Evolutionary conservation across 2,113 vertebrate genomes (phyloP), one percentile per base, ranked within the genome.

Genomic region (Rhadina sibilatrix): DNA sequence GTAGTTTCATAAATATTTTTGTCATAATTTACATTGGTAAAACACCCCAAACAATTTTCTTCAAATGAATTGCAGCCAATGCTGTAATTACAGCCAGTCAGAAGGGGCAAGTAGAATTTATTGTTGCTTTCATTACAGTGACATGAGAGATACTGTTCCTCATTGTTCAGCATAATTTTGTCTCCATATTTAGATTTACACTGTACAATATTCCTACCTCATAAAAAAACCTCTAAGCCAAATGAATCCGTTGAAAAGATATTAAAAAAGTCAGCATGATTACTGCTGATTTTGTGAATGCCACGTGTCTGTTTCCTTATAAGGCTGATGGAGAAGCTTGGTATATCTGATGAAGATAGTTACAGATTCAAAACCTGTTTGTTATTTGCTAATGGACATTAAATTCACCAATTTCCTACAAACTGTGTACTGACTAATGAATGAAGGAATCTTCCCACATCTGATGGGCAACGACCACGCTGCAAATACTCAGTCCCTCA

Each of bases 11-110:
- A 66, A 72, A 59, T 87, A 83, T 83, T 96, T 94, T 71, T 92
- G 78, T 87, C 91, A 84, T 93, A 89, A 96, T 96, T 97, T 96
- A 75, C 87, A 95, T 90, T 94, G 78, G 89, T 96, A 96, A 95
- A 97, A 95, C 82, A 94, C 82, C 90, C 88, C 82, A 95, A 96
- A 89, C 77, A 89, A 71, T 85, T 92, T 95, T 71, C 81, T 96
- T 93, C 64, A 74, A 93, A 88, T 50, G 63, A 88, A 87, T 91
- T 96, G 71, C 91, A 94, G 77, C 44, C 82, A 94, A 33, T 79
- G 33, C 50, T 52, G 64, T 72, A 90, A 90, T 85, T 92, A 40
- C 33, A 68, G 35, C 44, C 52, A 85, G 38, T 8, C 42, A 38
- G 56, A 79, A 86, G 56, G 33, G 64, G n/a, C 66, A 96, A 87